Percentiles rank a stretch among this genome's conserved stretches.
Conservation (phyloP, 2,888 invertebrate genomes). For the Synanthedon vespiformis region DNA sequence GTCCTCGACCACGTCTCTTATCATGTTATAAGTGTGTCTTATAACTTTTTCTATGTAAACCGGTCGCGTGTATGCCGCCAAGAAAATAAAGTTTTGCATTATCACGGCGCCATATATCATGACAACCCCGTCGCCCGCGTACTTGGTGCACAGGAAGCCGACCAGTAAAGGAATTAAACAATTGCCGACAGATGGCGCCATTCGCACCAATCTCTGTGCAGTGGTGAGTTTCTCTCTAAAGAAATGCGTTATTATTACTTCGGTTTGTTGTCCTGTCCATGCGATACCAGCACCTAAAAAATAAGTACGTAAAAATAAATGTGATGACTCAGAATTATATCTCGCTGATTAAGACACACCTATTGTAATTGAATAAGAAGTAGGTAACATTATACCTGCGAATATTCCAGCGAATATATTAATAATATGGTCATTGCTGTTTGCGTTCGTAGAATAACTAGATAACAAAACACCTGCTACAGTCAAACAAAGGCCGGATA, state of each 20-base stretch:
- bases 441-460: slow-evolving; percentile 56
- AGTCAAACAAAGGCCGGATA: slow-evolving; percentile 68
- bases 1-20: slow-evolving; percentile 56
- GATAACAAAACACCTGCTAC: slow-evolving; percentile 69
- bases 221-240: slow-evolving; percentile 67
- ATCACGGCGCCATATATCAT: slow-evolving; percentile 71
- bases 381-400: slow-evolving; percentile 44
- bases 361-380: too few relatives aligned
- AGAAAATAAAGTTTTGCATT: slow-evolving; percentile 68
- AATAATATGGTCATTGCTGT: slow-evolving; percentile 55
- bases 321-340: background rate
- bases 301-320: background rate
- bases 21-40: slow-evolving; percentile 55
- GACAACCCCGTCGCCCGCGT: slow-evolving; percentile 51
- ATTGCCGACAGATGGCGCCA: slow-evolving; percentile 66
- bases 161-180: slow-evolving; percentile 61
- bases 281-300: slow-evolving; percentile 70
- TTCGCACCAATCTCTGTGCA: slow-evolving; percentile 61
- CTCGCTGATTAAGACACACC: background rate
- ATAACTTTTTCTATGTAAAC: slow-evolving; percentile 61
- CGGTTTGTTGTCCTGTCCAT: slow-evolving; percentile 68
- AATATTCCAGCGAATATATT: slow-evolving; percentile 65
- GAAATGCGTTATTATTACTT: slow-evolving; percentile 70
- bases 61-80: slow-evolving; percentile 67
- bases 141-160: slow-evolving; percentile 55